Evolutionary conservation across 1,140 invertebrate species (phyloP).

Genomic region (Pectinophora gossypiella): DNA sequence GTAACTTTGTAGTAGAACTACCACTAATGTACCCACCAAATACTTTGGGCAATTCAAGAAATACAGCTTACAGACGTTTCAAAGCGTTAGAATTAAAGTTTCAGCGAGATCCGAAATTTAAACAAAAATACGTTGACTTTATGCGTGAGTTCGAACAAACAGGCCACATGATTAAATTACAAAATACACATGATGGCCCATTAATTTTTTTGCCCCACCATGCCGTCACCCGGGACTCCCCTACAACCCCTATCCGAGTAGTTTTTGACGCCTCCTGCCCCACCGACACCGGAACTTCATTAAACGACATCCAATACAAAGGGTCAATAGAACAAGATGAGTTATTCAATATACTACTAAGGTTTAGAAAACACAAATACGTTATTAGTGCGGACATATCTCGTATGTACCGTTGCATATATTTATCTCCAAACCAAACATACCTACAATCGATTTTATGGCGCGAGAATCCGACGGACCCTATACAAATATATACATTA

Average conservation of each 20-base stretch:
- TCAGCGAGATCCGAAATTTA: not conserved
- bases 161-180: not conserved
- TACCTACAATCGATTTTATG: not conserved
- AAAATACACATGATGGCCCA: not conserved
- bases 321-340: not conserved
- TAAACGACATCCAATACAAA: not conserved
- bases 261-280: conserved; percentile 25
- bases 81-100: conserved; percentile 6
- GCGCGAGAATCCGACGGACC: not conserved
- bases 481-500: not conserved
- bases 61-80: not conserved
- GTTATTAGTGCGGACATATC: not conserved
- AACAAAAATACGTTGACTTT: conserved; percentile 5
- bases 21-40: not conserved
- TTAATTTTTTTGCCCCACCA: not conserved
- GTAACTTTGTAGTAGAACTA: conserved; percentile 2
- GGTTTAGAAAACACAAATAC: not conserved
- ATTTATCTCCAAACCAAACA: not conserved
- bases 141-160: not conserved
- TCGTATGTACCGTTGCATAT: not conserved
- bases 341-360: not conserved
- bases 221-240: not conserved
- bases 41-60: not conserved
- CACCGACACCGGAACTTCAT: not conserved
- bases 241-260: conserved; percentile 4